Percentiles rank a stretch among this genome's conserved stretches.
phyloP scores from a whole-genome alignment of 2,113 vertebrate species.

The Mastomys natalensis region DNA sequence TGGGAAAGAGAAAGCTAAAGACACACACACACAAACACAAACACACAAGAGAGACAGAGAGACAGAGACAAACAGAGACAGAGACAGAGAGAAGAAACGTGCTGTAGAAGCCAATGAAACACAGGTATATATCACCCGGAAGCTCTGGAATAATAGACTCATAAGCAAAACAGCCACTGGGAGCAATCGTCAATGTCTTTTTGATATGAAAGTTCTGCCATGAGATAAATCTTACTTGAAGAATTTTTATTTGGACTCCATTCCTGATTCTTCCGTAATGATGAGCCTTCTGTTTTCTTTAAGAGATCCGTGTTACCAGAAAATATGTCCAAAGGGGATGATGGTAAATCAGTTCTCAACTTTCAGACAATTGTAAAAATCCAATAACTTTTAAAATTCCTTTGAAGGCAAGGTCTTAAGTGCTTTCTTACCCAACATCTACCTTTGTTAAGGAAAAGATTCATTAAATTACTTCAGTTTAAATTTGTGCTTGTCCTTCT shows the following conservation, averaged over 20 bases:
- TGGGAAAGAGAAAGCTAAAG: background rate
- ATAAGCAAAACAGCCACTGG: background rate
- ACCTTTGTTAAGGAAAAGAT: background rate
- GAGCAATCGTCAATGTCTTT: background rate
- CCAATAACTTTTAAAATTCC: background rate
- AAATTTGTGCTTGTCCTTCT: background rate
- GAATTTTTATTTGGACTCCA: background rate
- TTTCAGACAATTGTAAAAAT: background rate
- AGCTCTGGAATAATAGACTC: background rate
- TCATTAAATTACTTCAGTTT: slow-evolving; percentile 49
- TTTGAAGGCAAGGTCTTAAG: background rate
- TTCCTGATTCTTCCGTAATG: background rate
- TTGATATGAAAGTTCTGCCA: background rate
- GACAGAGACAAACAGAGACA: too few relatives aligned
- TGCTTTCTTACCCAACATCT: background rate
- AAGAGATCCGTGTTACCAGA: background rate
- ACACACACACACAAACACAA: background rate
- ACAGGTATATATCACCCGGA: background rate
- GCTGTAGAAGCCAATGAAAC: background rate
- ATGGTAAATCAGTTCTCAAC: background rate
- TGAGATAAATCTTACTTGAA: background rate
- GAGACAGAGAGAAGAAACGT: background rate
- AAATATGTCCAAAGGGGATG: background rate
- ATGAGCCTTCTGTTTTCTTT: background rate
- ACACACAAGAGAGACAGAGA: background rate